Evolutionary conservation across 2,113 vertebrate genomes (phyloP), one percentile per base, ranked within the genome.

Genomic region (Amblyopsis rosae): DNA sequence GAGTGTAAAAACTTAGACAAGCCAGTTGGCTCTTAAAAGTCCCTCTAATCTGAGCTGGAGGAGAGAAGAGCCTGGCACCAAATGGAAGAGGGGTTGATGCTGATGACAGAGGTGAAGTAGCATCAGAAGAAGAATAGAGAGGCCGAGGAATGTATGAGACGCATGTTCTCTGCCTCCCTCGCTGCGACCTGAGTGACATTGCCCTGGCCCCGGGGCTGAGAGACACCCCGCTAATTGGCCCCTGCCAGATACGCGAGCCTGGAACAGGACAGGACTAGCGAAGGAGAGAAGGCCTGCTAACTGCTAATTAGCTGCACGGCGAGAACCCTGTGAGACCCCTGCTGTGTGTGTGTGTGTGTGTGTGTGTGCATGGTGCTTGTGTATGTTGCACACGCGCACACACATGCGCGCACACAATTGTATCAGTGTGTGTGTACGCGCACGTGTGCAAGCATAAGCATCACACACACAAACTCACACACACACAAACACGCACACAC

Each of bases 181-280:
- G 0, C 63, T 75, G 69, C 80, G 57, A 72, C 75, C 76, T 70
- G 59, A 53, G 55, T 60, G 35, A 69, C 77, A 74, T 77, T 62
- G 26, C 69, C 70, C 79, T 68, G 82, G 80, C 83, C 82, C 74
- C 47, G 0, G 50, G 65, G 82, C 75, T 47, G 16, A 82, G 59
- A 73, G 75, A 73, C 66, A 68, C 53, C 67, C 67, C 4, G 67
- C 62, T 88, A 86, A 90, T 88, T 85, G 84, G 66, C 76, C 78
- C 72, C 83, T 77, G 80, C 72, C 79, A 69, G 84, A 77, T 57
- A 26, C 2, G 2, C 2, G 26, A 51, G 79, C 74, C 16, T 12
- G 63, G 63, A 74, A 72, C 19, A 65, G 72, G 72, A 69, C 50
- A 65, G 3, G 72, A 70, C 58, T 72, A 41, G 55, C 4, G 73